phyloP scores from a whole-genome alignment of 2,797 vertebrate genomes.

The Chelidonichthys spinosus region DNA sequence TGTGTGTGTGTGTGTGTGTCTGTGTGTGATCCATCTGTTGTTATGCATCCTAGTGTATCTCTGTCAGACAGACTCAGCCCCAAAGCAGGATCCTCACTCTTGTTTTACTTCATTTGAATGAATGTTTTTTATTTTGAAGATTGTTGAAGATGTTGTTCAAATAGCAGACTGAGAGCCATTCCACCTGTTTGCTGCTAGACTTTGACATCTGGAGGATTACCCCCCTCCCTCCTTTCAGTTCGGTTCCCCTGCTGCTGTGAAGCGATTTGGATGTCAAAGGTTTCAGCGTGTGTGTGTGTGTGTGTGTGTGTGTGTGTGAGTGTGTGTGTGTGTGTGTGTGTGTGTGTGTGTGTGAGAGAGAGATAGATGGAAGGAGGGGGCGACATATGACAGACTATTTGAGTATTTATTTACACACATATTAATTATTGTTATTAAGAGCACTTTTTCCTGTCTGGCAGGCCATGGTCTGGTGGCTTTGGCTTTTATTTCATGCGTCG shows the following conservation, averaged over 20 bases:
- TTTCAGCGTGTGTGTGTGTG: constrained; percentile 19
- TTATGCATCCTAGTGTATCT: constrained; percentile 34
- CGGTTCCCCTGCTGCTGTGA: constrained; percentile 24
- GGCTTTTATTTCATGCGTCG: constrained; percentile 68
- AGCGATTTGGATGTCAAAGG: constrained; percentile 55
- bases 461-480: constrained; percentile 31
- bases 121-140: constrained; percentile 47
- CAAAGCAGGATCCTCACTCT: constrained; percentile 35
- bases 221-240: constrained; percentile 25
- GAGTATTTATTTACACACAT: constrained; percentile 13
- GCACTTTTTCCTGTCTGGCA: constrained; percentile 30
- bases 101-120: constrained; percentile 39
- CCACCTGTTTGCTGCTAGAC: constrained; percentile 53
- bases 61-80: constrained; percentile 49
- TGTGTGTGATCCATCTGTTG: background rate
- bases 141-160: constrained; percentile 41
- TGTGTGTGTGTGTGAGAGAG: background rate
- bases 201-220: constrained; percentile 37
- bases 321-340: background rate
- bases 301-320: background rate
- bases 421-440: constrained; percentile 16
- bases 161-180: constrained; percentile 23
- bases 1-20: background rate
- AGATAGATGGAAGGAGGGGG: constrained; percentile 11
- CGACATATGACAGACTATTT: background rate